Evolutionary conservation across 2,888 invertebrate species (phyloP).

Genomic region (Hyposoter didymator): DNA sequence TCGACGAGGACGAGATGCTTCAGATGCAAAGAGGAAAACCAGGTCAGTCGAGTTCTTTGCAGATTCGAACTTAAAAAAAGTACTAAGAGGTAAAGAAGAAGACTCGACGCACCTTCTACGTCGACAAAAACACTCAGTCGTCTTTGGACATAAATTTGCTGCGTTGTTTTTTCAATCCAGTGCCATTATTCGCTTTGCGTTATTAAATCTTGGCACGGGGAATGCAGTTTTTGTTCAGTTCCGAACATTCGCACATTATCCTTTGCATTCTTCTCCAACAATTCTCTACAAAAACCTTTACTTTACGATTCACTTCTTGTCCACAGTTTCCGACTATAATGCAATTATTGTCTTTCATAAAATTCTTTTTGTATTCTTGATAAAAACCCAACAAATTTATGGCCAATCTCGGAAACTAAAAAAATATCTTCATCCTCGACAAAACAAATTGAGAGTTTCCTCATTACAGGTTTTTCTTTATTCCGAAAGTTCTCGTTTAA

Average conservation of each 20-base stretch:
- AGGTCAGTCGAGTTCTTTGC: constrained; percentile 66
- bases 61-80: neutral
- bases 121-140: constrained; percentile 5
- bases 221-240: constrained; percentile 31
- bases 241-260: neutral
- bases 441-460: neutral
- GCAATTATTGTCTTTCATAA: neutral
- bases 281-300: neutral
- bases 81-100: neutral
- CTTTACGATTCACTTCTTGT: constrained; percentile 7
- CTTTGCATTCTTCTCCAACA: neutral
- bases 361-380: neutral
- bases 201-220: neutral
- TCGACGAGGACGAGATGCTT: constrained; percentile 80
- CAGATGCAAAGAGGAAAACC: constrained; percentile 72
- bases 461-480: neutral
- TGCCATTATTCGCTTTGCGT: constrained; percentile 6
- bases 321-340: neutral
- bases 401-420: neutral
- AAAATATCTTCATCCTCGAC: neutral
- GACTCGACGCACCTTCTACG: constrained; percentile 6
- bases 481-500: neutral
- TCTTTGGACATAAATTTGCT: constrained; percentile 5
- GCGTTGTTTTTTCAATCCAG: neutral
- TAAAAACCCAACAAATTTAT: neutral